A percentile compares a stretch with the other conserved stretches of the same genome.
Conservation (phyloP, 2,113 vertebrate species). For the Athene cunicularia region DNA sequence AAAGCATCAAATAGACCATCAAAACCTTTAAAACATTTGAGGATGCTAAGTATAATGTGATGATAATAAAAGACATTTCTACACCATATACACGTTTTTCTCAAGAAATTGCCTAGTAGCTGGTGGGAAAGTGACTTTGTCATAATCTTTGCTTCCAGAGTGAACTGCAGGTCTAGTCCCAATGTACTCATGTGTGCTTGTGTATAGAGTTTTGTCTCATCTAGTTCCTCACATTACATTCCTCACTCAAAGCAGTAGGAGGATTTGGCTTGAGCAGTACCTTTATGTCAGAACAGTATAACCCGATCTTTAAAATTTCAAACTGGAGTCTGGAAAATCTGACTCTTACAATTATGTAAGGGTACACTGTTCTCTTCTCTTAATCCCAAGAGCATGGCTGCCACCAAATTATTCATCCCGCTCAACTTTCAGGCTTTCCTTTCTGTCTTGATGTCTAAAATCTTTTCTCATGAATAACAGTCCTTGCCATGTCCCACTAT, state of each 20-base stretch:
- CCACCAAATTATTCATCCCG: not conserved
- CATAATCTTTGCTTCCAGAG: not conserved
- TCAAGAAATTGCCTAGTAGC: not conserved
- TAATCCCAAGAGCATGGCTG: not conserved
- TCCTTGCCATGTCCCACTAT: not conserved
- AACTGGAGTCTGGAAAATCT: not conserved
- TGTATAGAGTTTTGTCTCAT: not conserved
- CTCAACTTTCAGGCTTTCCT: not conserved
- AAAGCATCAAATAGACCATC: not conserved
- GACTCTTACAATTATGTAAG: not conserved
- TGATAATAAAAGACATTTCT: not conserved
- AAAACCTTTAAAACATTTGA: not conserved
- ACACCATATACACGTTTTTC: fast-evolving
- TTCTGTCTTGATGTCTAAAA: not conserved
- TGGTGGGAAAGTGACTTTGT: not conserved
- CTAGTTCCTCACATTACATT: not conserved
- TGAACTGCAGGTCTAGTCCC: not conserved
- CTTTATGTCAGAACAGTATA: not conserved
- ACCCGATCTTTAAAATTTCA: not conserved
- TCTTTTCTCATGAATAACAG: not conserved
- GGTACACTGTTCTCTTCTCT: not conserved
- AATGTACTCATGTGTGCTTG: not conserved
- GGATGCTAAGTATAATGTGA: no score
- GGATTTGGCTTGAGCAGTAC: not conserved
- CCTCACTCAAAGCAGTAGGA: not conserved